Evolutionary conservation across 2,888 invertebrate species (phyloP).

Genomic region (Miltochrista miniata): DNA sequence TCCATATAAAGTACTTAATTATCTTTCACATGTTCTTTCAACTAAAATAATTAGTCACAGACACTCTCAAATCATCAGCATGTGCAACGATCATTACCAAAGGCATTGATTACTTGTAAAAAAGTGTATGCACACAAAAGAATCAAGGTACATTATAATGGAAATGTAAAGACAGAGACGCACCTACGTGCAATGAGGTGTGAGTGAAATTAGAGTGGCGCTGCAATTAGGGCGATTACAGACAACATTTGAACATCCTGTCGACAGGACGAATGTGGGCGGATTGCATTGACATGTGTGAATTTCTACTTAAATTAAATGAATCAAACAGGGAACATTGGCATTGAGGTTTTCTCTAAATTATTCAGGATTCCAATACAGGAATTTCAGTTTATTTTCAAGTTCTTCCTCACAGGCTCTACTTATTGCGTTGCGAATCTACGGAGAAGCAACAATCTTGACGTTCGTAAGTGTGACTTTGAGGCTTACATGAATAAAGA

Average conservation of each 20-base stretch:
- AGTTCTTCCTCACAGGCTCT: too few species aligned
- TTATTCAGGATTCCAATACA: too few species aligned
- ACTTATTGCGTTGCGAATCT: too few species aligned
- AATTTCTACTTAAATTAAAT: background rate
- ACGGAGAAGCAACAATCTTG: too few species aligned
- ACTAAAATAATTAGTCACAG: background rate
- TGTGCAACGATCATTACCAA: slow-evolving; percentile 6
- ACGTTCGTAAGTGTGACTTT: too few species aligned
- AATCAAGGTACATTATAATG: slow-evolving; percentile 58
- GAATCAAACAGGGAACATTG: too few species aligned
- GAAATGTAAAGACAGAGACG: slow-evolving; percentile 48
- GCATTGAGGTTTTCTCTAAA: too few species aligned
- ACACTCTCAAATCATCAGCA: background rate
- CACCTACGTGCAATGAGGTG: slow-evolving; percentile 57
- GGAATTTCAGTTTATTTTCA: too few species aligned
- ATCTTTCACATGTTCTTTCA: too few species aligned
- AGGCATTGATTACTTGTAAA: slow-evolving; percentile 7
- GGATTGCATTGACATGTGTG: slow-evolving; percentile 17
- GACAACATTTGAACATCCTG: slow-evolving; percentile 32
- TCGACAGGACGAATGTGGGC: slow-evolving; percentile 33
- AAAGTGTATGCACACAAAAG: slow-evolving; percentile 47
- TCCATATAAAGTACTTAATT: too few species aligned
- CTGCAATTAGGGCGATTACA: slow-evolving; percentile 58
- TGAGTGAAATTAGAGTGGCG: slow-evolving; percentile 63
- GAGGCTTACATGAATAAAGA: too few species aligned